These are phyloP conservation scores for Pogonomyrmex barbatus DNA, from an alignment of 1,140 invertebrate species.

Conservation along the genomic window DNA sequence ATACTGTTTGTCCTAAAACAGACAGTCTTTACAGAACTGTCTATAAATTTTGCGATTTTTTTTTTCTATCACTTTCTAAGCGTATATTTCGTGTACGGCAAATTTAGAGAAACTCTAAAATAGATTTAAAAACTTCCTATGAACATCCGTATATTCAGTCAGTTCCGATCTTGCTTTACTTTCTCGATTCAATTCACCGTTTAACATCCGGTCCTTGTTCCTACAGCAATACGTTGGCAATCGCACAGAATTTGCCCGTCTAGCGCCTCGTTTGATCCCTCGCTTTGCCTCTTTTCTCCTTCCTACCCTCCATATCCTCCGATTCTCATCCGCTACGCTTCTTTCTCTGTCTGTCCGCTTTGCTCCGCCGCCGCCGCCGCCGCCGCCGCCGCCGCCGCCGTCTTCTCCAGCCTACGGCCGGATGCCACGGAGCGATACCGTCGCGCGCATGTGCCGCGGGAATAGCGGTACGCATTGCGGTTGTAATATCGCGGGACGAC, in stretches of 20 bases:
- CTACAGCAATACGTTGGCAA: conserved; percentile 79
- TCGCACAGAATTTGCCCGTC: conserved; percentile 72
- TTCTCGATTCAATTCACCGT: conserved; percentile 44
- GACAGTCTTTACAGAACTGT: not conserved
- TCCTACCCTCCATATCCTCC: conserved; percentile 48
- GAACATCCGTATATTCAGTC: not conserved
- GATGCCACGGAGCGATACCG: conserved; percentile 68
- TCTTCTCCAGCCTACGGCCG: conserved; percentile 60
- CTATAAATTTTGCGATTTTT: not conserved
- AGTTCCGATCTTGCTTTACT: not conserved
- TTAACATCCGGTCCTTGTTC: conserved; percentile 74
- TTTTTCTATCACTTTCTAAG: not conserved
- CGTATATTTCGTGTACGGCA: not conserved
- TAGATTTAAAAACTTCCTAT: not conserved
- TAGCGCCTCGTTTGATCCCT: conserved; percentile 32
- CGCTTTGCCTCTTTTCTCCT: not conserved
- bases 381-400: not conserved
- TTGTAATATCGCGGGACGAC: conserved; percentile 79
- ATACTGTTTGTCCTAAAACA: not conserved
- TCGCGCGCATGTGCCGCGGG: conserved; percentile 51
- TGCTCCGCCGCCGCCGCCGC: not conserved
- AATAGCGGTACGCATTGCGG: conserved; percentile 77
- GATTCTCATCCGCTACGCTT: not conserved
- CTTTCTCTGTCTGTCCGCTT: conserved; percentile 7
- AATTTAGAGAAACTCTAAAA: not conserved